Base-by-base conservation (phyloP, 2,888 invertebrate species). In the Ceraclea dissimilis region DNA sequence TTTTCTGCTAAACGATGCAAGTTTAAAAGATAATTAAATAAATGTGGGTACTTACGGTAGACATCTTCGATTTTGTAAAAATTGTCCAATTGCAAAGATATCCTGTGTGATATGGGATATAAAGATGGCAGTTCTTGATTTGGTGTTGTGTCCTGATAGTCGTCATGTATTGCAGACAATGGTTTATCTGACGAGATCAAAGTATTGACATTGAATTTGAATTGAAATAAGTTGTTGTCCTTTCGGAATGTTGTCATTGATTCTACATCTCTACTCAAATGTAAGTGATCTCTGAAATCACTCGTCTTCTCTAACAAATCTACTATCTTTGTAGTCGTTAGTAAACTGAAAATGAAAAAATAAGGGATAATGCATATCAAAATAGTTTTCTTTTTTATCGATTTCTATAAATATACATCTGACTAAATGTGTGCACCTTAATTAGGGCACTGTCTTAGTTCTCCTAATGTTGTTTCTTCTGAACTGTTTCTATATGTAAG, bases 21-120 rank as follows among this genome's bases (percentile, higher is more conserved):
- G 10, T 26, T 26, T 26, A 26, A 26, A 10, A 26, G 26, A 26
- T 26, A 26, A 26, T 26, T 6, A 26, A 26, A 26, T 26, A 26
- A 26, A 26, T 10, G 4, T 26, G 10, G 10, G 56, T 64, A 83
- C 88, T 85, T 79, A 92, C 91, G 87, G 69, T 85, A 89, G 64
- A 78, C 69, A 68, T 86, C 81, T 48, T 72, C 69, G 16, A 76
- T 68, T 55, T 77, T 71, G 66, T 89, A 89, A 66, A 88, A 79
- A 68, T 89, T 80, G 52, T 79, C 73, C 56, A 76, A 69, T 13
- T 76, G 73, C 58, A 90, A 68, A 49, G 88, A 85, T 52, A 91
- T 78, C 1, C 85, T 85, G 55, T 83, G 82, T 65, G 84, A 82
- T 16, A 93, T 71, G 2, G 95, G 94, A 69, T 80, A 78, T 60